Conservation (phyloP, 2,113 vertebrate genomes). For the Hypomesus transpacificus region DNA sequence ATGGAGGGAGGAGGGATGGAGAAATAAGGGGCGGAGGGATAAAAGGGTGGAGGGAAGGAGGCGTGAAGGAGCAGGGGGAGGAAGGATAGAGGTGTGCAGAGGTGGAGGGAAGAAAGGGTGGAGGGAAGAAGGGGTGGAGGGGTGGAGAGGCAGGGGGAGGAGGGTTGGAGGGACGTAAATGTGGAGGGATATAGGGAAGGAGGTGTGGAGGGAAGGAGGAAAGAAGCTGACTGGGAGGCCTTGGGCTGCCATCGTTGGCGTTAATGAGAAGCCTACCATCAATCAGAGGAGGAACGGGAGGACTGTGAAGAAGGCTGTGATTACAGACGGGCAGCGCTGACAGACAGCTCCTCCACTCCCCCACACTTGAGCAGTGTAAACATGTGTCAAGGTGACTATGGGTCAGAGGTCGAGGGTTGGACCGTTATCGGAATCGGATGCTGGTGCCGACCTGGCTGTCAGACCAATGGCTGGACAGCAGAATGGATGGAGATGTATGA, state of each 20-base stretch:
- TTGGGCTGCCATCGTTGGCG: constrained; percentile 37
- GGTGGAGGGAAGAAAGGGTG: too few species aligned
- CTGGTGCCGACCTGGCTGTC: constrained; percentile 9
- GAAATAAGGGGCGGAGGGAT: too few species aligned
- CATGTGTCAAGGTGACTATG: constrained; percentile 53
- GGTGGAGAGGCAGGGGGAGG: too few species aligned
- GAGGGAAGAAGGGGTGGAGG: too few species aligned
- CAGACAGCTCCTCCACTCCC: constrained; percentile 15
- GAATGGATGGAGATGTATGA: constrained; percentile 11
- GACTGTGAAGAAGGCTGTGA: constrained; percentile 68
- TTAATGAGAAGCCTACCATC: constrained; percentile 66
- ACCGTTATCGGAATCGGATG: constrained; percentile 18
- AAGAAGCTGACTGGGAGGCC: constrained; percentile 36
- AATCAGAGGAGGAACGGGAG: constrained; percentile 47
- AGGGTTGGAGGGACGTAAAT: too few species aligned
- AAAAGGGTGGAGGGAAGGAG: too few species aligned
- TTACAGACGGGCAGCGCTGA: constrained; percentile 35
- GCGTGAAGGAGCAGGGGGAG: too few species aligned
- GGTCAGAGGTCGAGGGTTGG: constrained; percentile 42
- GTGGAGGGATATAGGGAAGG: too few species aligned
- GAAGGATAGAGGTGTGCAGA: too few species aligned
- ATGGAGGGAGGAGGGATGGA: too few species aligned
- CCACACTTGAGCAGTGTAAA: constrained; percentile 50
- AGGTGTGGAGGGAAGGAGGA: neutral
- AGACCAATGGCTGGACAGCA: constrained; percentile 2